Evolutionary conservation across 2,113 vertebrate genomes (phyloP).

Genomic region (Dunckerocampus dactyliophorus): DNA sequence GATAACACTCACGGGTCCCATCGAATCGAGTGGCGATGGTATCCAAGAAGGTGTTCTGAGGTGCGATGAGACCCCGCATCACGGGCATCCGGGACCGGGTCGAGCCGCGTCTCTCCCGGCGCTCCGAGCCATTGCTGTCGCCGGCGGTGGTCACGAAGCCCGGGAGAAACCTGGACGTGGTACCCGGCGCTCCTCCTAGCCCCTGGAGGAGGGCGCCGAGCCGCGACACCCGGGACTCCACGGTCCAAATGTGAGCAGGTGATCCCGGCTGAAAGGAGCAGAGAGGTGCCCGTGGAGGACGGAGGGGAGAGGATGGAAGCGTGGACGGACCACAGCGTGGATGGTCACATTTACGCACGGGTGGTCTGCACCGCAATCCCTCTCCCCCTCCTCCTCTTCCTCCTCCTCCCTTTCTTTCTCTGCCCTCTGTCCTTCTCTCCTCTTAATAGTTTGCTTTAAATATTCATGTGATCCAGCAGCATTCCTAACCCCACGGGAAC

Average conservation of each 20-base stretch:
- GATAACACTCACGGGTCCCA: constrained; percentile 67
- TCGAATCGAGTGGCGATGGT: constrained; percentile 72
- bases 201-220: constrained; percentile 70
- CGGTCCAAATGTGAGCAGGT: constrained; percentile 37
- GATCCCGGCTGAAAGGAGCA: constrained; percentile 23
- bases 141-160: constrained; percentile 57
- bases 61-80: constrained; percentile 67
- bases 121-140: constrained; percentile 58
- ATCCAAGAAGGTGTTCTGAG: constrained; percentile 70
- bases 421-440: not conserved
- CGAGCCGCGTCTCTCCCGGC: constrained; percentile 66
- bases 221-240: constrained; percentile 66
- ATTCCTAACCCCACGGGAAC: no score
- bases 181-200: constrained; percentile 61
- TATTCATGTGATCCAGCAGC: no score
- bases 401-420: constrained; percentile 9
- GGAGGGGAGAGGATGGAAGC: constrained; percentile 17
- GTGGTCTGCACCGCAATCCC: constrained; percentile 30
- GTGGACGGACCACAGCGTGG: constrained; percentile 26
- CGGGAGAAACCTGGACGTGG: constrained; percentile 61
- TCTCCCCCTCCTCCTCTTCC: constrained; percentile 9
- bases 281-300: constrained; percentile 31
- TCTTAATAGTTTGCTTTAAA: not conserved
- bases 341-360: constrained; percentile 60
- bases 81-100: constrained; percentile 66